phyloP scores from a whole-genome alignment of 2,113 vertebrate genomes.

The Leptocoma aspasia region DNA sequence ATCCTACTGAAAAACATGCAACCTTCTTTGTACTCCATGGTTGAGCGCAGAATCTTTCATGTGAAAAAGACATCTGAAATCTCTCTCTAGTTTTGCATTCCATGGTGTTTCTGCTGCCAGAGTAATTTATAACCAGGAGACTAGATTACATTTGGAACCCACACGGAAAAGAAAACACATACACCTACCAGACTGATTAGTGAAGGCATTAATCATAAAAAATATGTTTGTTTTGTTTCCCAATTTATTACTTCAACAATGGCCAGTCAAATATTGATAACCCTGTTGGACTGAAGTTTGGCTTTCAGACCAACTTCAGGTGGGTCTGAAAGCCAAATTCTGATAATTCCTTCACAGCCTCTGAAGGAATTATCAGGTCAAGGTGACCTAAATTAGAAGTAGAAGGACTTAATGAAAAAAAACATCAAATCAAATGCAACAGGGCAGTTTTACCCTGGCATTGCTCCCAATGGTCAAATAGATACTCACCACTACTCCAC shows the following conservation, averaged over 20 bases:
- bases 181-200: not conserved
- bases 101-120: not conserved
- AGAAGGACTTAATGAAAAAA: not conserved
- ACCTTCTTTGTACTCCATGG: not conserved
- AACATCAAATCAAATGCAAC: not conserved
- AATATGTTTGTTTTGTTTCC: not conserved
- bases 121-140: not conserved
- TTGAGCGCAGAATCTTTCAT: not conserved
- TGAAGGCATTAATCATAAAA: not conserved
- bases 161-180: not conserved
- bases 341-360: no score
- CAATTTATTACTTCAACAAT: not conserved
- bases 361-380: not conserved
- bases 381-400: not conserved
- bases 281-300: not conserved
- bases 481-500: constrained; percentile 28
- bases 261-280: not conserved
- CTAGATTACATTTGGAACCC: not conserved
- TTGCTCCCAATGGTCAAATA: not conserved
- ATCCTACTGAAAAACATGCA: not conserved
- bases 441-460: not conserved
- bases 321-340: no score
- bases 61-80: not conserved
- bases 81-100: not conserved
- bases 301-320: not conserved